Base-by-base conservation (phyloP, 64 coral and sea anemone species). In the Actinia tenebrosa region DNA sequence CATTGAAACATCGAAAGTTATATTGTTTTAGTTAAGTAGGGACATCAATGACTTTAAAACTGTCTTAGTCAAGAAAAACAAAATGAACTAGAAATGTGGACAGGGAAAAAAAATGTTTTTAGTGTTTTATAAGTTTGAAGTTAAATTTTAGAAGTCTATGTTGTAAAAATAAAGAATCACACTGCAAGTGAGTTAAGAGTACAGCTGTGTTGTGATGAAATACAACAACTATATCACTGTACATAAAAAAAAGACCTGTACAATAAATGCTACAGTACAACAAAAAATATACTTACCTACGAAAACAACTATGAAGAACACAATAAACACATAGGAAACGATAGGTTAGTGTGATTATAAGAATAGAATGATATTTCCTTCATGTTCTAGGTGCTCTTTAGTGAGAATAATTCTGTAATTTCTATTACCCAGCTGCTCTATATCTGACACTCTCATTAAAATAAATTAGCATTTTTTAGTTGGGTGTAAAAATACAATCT, bases 391-490 rank as follows among this genome's bases (percentile, higher is more conserved):
- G 23, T 43, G 27, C 79, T 81, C 79, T 81, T 81, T 81, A 81
- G 45, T 0, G 1, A 50, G 45, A 44, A 81, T 81, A 50, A 81
- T 81, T 81, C 53, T 81, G 79, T 81, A 81, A 45, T 81, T 81
- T 81, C 50, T 53, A 47, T 22, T 7, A 45, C 45, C 42, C 79
- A 81, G 79, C 79, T 81, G 79, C 79, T 11, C 2, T 75, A 3
- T 13, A 75, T 5, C n/a, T 75, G 26, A 81, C 79, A 81, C 10
- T 4, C 79, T 81, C 79, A 81, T 81, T 81, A 50, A 45, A 81
- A 81, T 81, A 81, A 81, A 81, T 81, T 81, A 81, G 45, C 79
- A 81, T 81, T 81, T 81, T 4, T 45, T 20, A 53, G 45, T 50
- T 81, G 25, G 2, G 1, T 42, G 26, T 23, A 42, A 75, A 37